These are phyloP conservation scores for Tragelaphus buxtoni DNA, from an alignment of 2,113 vertebrate genomes.

Conservation along the genomic window DNA sequence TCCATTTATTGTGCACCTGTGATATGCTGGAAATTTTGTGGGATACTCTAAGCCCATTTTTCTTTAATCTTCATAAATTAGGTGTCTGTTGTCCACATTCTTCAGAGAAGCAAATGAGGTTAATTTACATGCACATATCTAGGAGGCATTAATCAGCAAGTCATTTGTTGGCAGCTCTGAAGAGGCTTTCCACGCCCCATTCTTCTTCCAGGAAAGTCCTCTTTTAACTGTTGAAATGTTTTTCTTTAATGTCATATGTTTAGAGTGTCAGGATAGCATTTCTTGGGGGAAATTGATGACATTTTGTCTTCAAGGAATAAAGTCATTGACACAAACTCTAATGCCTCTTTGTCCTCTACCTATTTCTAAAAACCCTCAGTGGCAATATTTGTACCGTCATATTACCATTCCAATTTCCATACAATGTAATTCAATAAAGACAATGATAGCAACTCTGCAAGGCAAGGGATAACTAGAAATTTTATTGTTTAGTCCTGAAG, in stretches of 20 bases:
- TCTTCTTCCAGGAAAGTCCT: background rate
- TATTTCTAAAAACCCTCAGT: background rate
- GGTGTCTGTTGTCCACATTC: background rate
- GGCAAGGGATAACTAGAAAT: background rate
- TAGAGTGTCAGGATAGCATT: background rate
- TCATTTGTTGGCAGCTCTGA: background rate
- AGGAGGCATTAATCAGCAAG: background rate
- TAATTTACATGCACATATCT: background rate
- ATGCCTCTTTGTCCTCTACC: background rate
- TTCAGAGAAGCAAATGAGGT: background rate
- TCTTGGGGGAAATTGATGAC: background rate
- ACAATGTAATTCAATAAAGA: constrained; percentile 39
- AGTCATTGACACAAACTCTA: background rate
- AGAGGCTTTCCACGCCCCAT: background rate
- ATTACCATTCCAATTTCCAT: background rate
- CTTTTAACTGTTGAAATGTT: background rate
- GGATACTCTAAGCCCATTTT: background rate
- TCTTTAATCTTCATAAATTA: background rate
- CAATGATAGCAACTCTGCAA: background rate
- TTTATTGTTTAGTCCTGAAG: constrained; percentile 23
- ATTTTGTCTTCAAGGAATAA: background rate
- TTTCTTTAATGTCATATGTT: background rate
- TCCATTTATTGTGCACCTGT: background rate
- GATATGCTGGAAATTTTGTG: background rate
- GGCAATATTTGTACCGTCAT: background rate